These are phyloP conservation scores for Lochmaea crataegi DNA, from an alignment of 2,888 invertebrate species.

Conservation along the genomic window DNA sequence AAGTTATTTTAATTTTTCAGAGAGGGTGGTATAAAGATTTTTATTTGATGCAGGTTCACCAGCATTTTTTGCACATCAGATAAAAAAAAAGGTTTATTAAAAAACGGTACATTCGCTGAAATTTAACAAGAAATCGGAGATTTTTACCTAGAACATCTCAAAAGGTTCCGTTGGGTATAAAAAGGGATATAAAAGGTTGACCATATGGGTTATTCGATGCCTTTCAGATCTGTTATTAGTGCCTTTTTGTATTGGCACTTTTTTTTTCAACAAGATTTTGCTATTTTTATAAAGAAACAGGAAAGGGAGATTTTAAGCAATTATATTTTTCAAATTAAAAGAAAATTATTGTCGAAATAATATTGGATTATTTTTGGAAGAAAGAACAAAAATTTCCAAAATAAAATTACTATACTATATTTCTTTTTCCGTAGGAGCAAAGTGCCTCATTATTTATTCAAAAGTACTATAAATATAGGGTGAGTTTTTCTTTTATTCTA, in stretches of 20 bases:
- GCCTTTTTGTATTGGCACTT: slow-evolving; percentile 7
- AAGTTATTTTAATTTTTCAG: slow-evolving; percentile 45
- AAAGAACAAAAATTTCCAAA: no score
- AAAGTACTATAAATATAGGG: no score
- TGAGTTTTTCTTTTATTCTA: no score
- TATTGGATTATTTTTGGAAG: no score
- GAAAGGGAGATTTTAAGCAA: background rate
- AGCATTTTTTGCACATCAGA: slow-evolving; percentile 38
- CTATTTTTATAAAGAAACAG: background rate
- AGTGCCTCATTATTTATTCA: no score
- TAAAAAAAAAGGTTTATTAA: slow-evolving; percentile 40
- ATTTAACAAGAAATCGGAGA: slow-evolving; percentile 38
- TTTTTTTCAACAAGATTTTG: slow-evolving; percentile 1
- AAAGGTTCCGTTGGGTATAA: slow-evolving; percentile 31
- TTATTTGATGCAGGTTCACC: slow-evolving; percentile 29
- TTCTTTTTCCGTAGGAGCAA: no score
- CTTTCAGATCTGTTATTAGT: slow-evolving; percentile 12
- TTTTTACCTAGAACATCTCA: slow-evolving; percentile 42
- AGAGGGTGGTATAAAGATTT: slow-evolving; percentile 41
- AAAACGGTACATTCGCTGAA: slow-evolving; percentile 47
- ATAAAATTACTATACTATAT: no score
- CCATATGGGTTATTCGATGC: slow-evolving; percentile 23
- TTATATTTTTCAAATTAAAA: no score
- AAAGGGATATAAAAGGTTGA: slow-evolving; percentile 26
- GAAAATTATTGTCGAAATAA: no score